Base-by-base conservation (phyloP, 2,888 invertebrate genomes). In the Philonicus albiceps region DNA sequence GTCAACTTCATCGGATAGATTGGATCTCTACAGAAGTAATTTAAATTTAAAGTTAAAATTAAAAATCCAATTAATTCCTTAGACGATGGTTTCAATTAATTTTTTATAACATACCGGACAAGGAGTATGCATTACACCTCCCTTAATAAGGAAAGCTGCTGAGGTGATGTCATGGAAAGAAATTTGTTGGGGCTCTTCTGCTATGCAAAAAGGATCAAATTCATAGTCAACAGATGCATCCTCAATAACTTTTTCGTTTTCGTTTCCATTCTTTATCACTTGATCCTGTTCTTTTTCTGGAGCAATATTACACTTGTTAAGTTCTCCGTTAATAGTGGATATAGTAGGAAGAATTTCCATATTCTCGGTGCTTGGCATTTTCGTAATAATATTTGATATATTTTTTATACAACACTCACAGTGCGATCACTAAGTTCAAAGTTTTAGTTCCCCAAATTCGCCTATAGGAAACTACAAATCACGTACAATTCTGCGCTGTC, bases 81-180 rank as follows among this genome's bases (percentile, higher is more conserved):
- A 8, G 43, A 4, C 3, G n/a, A n/a, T n/a, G n/a, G n/a, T 49
- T 49, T 49, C 1, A 37, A 37, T 4, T 3, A 49, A 49, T 49
- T 49, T 49, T 13, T 43, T 13, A 43, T 49, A n/a, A 49, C 49
- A n/a, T 4, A 91, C 98, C 91, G 95, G 95, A 92, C 98, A 98
- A 85, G 98, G 97, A 86, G 98, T 98, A 89, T 95, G 93, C 81
- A 98, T 94, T 74, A 97, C 97, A 19, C 81, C 81, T 90, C 94
- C 95, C 91, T 96, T 96, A 87, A 98, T 97, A 91, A 96, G 95
- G 91, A 95, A 98, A 0, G 97, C 96, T 0, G 98, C 98, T 0
- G 97, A 96, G 16, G 97, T 97, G 49, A 98, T 95, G 91, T 98
- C 97, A 91, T 97, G 96, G 91, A 98, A 97, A 3, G 94, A 93